Evolutionary conservation across 2,888 invertebrate genomes (phyloP).

Genomic region (Tachina grossa): DNA sequence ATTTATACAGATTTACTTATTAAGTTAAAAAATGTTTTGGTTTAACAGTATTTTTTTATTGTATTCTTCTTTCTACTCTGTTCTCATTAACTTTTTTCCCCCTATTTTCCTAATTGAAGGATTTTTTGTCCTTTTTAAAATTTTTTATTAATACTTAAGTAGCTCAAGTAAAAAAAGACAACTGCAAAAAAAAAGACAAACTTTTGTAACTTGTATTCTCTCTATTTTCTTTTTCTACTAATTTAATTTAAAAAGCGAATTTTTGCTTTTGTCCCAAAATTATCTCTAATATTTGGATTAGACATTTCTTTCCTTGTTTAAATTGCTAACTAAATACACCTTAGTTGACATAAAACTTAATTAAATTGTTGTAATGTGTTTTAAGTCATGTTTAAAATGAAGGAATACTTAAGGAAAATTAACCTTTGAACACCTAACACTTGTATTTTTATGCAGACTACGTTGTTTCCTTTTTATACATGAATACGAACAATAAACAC

Average conservation of each 20-base stretch:
- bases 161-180: conserved; percentile 53
- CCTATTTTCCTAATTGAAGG: conserved; percentile 18
- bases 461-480: conserved; percentile 37
- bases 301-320: conserved; percentile 24
- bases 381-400: conserved; percentile 58
- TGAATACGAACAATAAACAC: conserved; percentile 32
- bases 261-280: conserved; percentile 10
- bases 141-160: conserved; percentile 32
- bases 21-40: conserved; percentile 41
- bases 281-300: not conserved
- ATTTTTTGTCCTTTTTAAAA: conserved; percentile 29
- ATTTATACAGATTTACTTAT: conserved; percentile 17
- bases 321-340: conserved; percentile 3
- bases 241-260: conserved; percentile 5
- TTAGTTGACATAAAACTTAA: conserved; percentile 41
- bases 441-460: conserved; percentile 51
- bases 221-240: not conserved
- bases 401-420: conserved; percentile 8
- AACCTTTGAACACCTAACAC: conserved; percentile 1
- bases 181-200: conserved; percentile 50
- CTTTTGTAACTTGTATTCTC: conserved; percentile 9
- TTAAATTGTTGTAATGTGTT: conserved; percentile 68
- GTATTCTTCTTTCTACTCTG: not conserved
- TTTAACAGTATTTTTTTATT: conserved; percentile 62
- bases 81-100: conserved; percentile 9